Evolutionary conservation across 2,113 vertebrate genomes (phyloP).

Genomic region (Lagopus muta): DNA sequence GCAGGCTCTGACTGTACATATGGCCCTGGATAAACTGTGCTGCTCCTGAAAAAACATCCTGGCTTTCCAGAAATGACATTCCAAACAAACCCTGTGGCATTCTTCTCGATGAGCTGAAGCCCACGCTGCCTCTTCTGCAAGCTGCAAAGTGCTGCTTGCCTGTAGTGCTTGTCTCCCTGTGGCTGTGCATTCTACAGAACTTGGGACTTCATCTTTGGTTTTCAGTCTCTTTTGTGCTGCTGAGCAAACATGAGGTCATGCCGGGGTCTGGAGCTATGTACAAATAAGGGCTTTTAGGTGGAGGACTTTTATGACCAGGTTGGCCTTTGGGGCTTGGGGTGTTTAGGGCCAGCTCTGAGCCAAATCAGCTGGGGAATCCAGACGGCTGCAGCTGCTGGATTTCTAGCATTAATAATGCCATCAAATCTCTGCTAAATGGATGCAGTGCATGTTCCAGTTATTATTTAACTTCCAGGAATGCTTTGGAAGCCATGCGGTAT

Average conservation of each 20-base stretch:
- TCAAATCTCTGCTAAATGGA: constrained; percentile 41
- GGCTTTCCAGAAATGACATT: not conserved
- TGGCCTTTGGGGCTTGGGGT: not conserved
- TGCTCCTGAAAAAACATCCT: not conserved
- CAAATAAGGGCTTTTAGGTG: not conserved
- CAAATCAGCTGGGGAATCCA: constrained; percentile 23
- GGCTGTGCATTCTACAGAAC: not conserved
- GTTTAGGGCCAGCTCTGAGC: constrained; percentile 10
- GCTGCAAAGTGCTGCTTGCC: not conserved
- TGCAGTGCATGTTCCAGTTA: constrained; percentile 56
- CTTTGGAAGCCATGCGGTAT: constrained; percentile 39
- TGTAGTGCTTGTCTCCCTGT: not conserved
- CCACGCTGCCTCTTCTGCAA: fast-evolving
- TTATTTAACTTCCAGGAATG: constrained; percentile 66
- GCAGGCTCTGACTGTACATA: not conserved
- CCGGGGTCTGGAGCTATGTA: not conserved
- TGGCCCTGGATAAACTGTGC: not conserved
- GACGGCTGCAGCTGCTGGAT: constrained; percentile 3
- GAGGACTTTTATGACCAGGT: not conserved
- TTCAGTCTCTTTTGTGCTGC: not conserved
- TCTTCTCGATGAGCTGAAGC: not conserved
- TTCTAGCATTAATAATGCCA: constrained; percentile 57
- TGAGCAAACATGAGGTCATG: not conserved
- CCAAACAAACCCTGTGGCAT: not conserved
- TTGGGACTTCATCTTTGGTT: not conserved